phyloP scores from a whole-genome alignment of 2,888 invertebrate species.

The Ypsolopha scabrella region DNA sequence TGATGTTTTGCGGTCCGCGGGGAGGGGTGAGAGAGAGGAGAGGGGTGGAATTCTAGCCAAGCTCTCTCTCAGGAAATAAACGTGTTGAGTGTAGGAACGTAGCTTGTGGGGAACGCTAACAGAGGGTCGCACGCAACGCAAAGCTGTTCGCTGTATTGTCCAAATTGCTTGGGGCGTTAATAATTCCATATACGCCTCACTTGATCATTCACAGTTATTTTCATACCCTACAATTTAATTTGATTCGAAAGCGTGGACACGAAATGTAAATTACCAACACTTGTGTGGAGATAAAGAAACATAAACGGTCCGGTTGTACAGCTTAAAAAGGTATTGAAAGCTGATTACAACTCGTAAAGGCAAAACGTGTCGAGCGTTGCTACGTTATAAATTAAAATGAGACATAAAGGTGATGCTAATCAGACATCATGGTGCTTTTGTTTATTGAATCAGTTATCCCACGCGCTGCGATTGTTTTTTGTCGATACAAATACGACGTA shows the following conservation, averaged over 20 bases:
- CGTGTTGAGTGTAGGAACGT: constrained; percentile 26
- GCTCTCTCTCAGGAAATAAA: constrained; percentile 28
- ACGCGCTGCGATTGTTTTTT: constrained; percentile 38
- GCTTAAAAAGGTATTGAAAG: constrained; percentile 8
- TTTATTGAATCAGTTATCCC: constrained; percentile 50
- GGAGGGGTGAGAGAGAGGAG: constrained; percentile 1
- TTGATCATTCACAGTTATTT: constrained; percentile 36
- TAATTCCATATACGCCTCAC: constrained; percentile 46
- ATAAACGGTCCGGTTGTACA: not conserved
- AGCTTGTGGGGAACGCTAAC: constrained; percentile 23
- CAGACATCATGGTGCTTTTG: constrained; percentile 31
- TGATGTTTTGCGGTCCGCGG: constrained; percentile 6
- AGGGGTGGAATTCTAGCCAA: constrained; percentile 1
- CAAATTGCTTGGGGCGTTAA: constrained; percentile 48
- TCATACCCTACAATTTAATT: constrained; percentile 19
- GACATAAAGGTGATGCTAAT: constrained; percentile 36
- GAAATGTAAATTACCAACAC: constrained; percentile 1
- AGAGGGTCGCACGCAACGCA: constrained; percentile 23
- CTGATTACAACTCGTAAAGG: constrained; percentile 11
- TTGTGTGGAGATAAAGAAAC: not conserved
- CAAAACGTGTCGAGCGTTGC: constrained; percentile 11
- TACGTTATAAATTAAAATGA: constrained; percentile 17
- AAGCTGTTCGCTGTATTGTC: constrained; percentile 40
- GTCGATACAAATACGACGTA: constrained; percentile 9
- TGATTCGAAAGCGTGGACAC: constrained; percentile 11